Conservation (phyloP, 2,113 vertebrate species). For the Talpa occidentalis region DNA sequence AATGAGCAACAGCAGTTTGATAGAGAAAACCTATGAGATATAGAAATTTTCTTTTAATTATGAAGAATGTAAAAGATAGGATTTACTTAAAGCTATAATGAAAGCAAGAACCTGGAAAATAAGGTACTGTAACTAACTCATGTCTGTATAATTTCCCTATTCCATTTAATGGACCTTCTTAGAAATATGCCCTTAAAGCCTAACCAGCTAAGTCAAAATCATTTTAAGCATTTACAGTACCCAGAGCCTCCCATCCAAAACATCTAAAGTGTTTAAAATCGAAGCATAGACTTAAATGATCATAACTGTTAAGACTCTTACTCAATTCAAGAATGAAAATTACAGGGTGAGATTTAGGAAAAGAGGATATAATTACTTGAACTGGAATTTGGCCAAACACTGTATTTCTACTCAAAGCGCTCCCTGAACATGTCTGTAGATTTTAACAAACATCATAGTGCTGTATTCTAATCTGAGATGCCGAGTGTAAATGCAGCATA, state of each 20-base stretch:
- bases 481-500: neutral
- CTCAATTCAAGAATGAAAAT: conserved; percentile 42
- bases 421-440: neutral
- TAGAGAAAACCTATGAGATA: neutral
- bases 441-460: neutral
- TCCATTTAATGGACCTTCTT: neutral
- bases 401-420: neutral
- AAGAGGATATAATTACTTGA: conserved; percentile 11
- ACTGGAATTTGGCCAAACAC: neutral
- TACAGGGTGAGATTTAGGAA: neutral
- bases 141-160: neutral
- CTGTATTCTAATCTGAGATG: neutral
- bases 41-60: neutral
- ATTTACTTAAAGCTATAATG: neutral
- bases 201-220: neutral
- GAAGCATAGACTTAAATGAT: neutral
- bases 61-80: neutral
- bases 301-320: neutral
- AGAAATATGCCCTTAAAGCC: neutral
- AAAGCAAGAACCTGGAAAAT: neutral
- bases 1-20: neutral
- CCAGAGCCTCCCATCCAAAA: neutral
- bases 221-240: neutral
- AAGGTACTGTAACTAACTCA: neutral
- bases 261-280: neutral